A percentile compares a stretch with the other conserved stretches of the same genome.
Evolutionary conservation across 2,888 invertebrate genomes (phyloP).

Genomic region (Nowickia ferox): DNA sequence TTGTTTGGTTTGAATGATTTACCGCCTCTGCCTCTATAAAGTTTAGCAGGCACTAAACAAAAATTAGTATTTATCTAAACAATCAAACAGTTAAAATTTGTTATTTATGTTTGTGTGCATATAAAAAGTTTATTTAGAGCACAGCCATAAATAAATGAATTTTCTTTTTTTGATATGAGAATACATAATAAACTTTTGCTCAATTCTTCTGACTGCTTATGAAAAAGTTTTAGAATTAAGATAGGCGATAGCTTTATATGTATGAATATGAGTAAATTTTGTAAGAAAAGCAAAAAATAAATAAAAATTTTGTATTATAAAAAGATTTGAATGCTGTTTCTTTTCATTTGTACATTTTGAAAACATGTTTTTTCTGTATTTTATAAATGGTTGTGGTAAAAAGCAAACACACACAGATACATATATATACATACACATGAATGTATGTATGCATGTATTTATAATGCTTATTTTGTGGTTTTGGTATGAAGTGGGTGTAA

Average conservation of each 20-base stretch:
- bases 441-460: not conserved
- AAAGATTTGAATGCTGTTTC: slow-evolving; percentile 26
- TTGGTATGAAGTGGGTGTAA: slow-evolving; percentile 19
- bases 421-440: not conserved
- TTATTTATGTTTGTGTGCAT: not conserved
- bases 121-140: slow-evolving; percentile 5
- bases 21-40: slow-evolving; percentile 31
- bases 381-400: slow-evolving; percentile 12
- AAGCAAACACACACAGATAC: no score
- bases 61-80: slow-evolving; percentile 28
- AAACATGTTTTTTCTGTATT: slow-evolving; percentile 21
- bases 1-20: slow-evolving; percentile 53
- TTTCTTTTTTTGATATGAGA: slow-evolving; percentile 15
- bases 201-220: slow-evolving; percentile 7
- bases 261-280: not conserved
- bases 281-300: not conserved
- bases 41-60: slow-evolving; percentile 17
- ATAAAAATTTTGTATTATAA: slow-evolving; percentile 42
- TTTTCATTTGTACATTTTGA: slow-evolving; percentile 9
- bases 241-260: not conserved
- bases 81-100: slow-evolving; percentile 12
- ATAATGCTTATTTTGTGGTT: not conserved
- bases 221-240: slow-evolving; percentile 1
- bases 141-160: slow-evolving; percentile 41
- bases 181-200: slow-evolving; percentile 29